phyloP scores from a whole-genome alignment of 2,113 vertebrate species.

The Aphelocoma coerulescens region DNA sequence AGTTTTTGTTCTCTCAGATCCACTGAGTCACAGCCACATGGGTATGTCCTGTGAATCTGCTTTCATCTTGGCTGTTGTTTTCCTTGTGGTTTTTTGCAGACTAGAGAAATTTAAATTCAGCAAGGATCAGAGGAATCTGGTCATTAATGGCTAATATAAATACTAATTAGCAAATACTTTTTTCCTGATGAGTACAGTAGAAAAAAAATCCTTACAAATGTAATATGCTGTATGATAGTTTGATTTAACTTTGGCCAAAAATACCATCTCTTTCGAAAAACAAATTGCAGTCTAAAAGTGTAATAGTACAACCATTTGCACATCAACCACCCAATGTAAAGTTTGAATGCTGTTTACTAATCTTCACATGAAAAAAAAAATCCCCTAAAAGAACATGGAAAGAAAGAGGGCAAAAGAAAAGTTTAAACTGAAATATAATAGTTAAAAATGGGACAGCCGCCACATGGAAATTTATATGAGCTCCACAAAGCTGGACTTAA shows the following conservation, averaged over 20 bases:
- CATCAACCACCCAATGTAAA: neutral
- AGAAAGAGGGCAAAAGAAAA: neutral
- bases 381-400: neutral
- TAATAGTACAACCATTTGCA: neutral
- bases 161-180: neutral
- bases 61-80: neutral
- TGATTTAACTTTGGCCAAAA: neutral
- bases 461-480: neutral
- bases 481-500: neutral
- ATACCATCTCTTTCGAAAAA: neutral
- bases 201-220: neutral
- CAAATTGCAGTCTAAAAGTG: neutral
- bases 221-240: neutral
- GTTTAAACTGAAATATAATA: neutral
- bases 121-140: neutral
- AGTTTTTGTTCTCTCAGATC: neutral
- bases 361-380: neutral
- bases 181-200: neutral
- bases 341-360: neutral
- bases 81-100: neutral
- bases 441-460: neutral
- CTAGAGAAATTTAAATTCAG: neutral
- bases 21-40: slow-evolving; percentile 38
- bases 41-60: neutral
- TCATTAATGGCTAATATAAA: neutral